phyloP scores from a whole-genome alignment of 2,113 vertebrate genomes.

The Halichoeres trimaculatus region DNA sequence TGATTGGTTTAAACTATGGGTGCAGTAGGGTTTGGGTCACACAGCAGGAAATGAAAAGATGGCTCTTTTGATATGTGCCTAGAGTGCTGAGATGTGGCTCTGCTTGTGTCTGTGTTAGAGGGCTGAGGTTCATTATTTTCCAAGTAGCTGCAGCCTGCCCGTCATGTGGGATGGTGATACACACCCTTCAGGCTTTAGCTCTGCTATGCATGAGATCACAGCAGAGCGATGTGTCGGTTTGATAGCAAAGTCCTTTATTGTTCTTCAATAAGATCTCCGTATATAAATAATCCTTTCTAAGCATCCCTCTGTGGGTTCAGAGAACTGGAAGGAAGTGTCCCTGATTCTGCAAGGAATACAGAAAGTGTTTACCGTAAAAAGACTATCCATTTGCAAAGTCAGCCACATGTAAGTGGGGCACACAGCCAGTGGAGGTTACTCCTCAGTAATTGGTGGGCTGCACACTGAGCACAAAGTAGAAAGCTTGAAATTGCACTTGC shows the following conservation, averaged over 20 bases:
- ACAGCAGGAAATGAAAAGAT: conserved; percentile 60
- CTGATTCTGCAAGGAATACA: conserved; percentile 9
- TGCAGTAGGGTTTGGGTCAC: conserved; percentile 31
- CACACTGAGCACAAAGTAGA: conserved; percentile 34
- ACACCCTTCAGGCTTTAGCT: conserved; percentile 28
- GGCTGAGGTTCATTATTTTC: conserved; percentile 53
- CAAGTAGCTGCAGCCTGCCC: conserved; percentile 27
- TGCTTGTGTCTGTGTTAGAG: conserved; percentile 60
- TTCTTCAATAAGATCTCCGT: neutral
- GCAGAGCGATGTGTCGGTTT: conserved; percentile 44
- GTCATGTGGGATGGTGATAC: conserved; percentile 12
- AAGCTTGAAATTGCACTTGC: conserved; percentile 55
- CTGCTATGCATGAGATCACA: conserved; percentile 2
- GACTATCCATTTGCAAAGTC: conserved; percentile 29
- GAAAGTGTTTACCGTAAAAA: conserved; percentile 14
- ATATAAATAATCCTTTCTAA: conserved; percentile 1
- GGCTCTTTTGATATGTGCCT: conserved; percentile 38
- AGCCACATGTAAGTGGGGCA: conserved; percentile 40
- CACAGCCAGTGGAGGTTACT: conserved; percentile 25
- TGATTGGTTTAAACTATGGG: conserved; percentile 42
- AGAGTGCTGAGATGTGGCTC: conserved; percentile 13
- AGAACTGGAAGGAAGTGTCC: neutral
- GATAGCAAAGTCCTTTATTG: neutral
- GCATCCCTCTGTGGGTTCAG: neutral
- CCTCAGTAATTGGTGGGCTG: conserved; percentile 28